Percentiles rank a stretch among this genome's conserved stretches.
Conservation (phyloP, 1,140 invertebrate genomes). For the Drosophila kepulauana region DNA sequence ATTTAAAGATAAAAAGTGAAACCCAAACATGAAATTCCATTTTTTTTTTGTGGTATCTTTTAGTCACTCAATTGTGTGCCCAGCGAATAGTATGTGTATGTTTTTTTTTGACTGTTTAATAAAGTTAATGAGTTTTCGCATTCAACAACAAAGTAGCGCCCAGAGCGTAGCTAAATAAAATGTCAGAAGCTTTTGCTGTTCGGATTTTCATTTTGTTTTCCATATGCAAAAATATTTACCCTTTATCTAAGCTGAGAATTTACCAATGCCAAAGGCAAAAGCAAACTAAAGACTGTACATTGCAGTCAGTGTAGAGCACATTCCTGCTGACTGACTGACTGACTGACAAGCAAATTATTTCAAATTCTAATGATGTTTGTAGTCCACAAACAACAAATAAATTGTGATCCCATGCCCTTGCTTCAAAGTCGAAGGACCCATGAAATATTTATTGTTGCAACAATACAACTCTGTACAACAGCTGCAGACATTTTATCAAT, state of each 20-base stretch:
- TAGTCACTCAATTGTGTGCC: not conserved
- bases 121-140: conserved; percentile 37
- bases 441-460: conserved; percentile 14
- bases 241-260: conserved; percentile 22
- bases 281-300: not conserved
- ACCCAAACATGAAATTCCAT: too few species aligned
- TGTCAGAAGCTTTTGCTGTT: conserved; percentile 1
- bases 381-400: conserved; percentile 1
- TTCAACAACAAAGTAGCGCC: not conserved
- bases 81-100: not conserved
- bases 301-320: not conserved
- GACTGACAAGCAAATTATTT: not conserved
- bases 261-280: conserved; percentile 16
- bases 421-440: not conserved
- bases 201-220: not conserved
- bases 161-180: not conserved
- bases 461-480: not conserved
- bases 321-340: not conserved
- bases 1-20: too few species aligned
- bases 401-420: conserved; percentile 1
- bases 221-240: conserved; percentile 36
- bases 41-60: not conserved
- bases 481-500: conserved; percentile 7
- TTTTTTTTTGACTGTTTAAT: conserved; percentile 16
- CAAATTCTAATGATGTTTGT: conserved; percentile 19